phyloP scores from a whole-genome alignment of 2,888 invertebrate genomes.

The Polyommatus icarus region DNA sequence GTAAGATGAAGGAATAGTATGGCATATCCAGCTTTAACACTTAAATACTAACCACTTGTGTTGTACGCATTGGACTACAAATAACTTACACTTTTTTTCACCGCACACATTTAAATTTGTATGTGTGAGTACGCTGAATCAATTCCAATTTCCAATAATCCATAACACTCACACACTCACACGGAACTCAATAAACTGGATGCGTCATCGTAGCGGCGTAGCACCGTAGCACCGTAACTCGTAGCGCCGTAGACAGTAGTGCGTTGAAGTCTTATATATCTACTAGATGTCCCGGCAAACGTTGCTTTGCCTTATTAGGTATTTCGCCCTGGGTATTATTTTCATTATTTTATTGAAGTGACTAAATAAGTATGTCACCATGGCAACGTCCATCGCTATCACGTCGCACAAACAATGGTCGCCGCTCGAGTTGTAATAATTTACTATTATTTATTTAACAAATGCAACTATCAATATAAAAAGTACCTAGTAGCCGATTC shows the following conservation, averaged over 20 bases:
- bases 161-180: not conserved
- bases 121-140: not conserved
- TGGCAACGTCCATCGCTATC: no score
- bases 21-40: not conserved
- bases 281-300: no score
- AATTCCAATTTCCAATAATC: not conserved
- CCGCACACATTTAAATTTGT: not conserved
- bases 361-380: no score
- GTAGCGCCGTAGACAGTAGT: not conserved
- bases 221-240: not conserved
- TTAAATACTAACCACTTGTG: not conserved
- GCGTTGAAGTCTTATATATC: slow-evolving; percentile 6
- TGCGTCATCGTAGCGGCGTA: slow-evolving; percentile 6
- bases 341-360: no score
- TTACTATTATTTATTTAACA: no score
- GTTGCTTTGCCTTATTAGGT: no score
- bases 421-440: no score
- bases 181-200: not conserved
- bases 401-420: no score
- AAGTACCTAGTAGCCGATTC: no score
- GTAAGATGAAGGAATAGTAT: no score
- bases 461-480: no score
- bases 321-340: no score
- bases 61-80: not conserved
- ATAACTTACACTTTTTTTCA: not conserved